Percentiles rank a stretch among this genome's conserved stretches.
Conservation (phyloP, 1,140 invertebrate species). For the Bombus fervidus region DNA sequence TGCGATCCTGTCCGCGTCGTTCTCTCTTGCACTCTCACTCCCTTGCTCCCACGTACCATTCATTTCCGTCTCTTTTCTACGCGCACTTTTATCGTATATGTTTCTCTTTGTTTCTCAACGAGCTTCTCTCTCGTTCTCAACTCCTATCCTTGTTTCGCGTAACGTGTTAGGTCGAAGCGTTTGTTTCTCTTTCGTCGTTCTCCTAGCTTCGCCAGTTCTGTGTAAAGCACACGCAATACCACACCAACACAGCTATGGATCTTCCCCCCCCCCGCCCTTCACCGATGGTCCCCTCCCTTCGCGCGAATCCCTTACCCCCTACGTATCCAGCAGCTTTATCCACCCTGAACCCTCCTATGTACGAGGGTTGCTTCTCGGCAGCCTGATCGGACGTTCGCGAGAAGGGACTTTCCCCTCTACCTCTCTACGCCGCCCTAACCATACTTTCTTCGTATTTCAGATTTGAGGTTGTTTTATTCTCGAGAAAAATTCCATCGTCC, state of each 20-base stretch:
- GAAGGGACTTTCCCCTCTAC: constrained; percentile 22
- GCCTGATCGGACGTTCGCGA: constrained; percentile 43
- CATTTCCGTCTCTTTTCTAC: constrained; percentile 13
- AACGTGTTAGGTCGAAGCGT: not conserved
- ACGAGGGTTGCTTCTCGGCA: constrained; percentile 60
- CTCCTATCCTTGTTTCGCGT: constrained; percentile 11
- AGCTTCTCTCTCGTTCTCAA: constrained; percentile 26
- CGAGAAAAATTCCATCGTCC: not conserved
- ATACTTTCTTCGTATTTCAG: constrained; percentile 27
- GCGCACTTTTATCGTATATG: constrained; percentile 1
- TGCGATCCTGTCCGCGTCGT: constrained; percentile 37
- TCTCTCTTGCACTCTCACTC: constrained; percentile 35
- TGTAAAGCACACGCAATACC: not conserved
- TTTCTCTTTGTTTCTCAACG: constrained; percentile 16
- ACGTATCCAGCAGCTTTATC: constrained; percentile 66
- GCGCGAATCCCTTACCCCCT: constrained; percentile 56
- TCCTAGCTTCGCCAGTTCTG: constrained; percentile 15
- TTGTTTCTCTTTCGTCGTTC: constrained; percentile 34
- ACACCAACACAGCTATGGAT: not conserved
- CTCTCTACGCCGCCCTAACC: not conserved
- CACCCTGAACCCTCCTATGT: constrained; percentile 62
- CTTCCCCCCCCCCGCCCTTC: constrained; percentile 14
- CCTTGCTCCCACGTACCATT: constrained; percentile 25
- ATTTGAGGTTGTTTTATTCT: constrained; percentile 15
- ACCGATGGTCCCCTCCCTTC: constrained; percentile 52